phyloP scores from a whole-genome alignment of 2,113 vertebrate genomes.

The Ophthalmotilapia sp. region DNA sequence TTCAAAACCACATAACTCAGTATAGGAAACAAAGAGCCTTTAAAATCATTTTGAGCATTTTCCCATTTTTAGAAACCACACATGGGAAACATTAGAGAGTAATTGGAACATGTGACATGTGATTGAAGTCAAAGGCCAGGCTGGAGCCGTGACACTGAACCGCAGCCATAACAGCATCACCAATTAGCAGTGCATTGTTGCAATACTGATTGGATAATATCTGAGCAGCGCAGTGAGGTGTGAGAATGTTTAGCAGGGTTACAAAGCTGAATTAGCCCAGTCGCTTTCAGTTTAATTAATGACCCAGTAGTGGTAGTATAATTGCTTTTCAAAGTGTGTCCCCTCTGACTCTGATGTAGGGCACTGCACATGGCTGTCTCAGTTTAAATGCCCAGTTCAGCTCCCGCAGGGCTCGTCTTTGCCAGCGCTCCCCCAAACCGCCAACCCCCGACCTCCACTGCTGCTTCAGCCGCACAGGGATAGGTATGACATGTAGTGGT shows the following conservation, averaged over 20 bases:
- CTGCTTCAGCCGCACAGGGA: constrained; percentile 10
- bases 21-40: neutral
- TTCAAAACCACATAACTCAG: neutral
- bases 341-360: constrained; percentile 25
- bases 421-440: neutral
- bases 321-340: constrained; percentile 48
- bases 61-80: neutral
- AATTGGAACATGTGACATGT: constrained; percentile 11
- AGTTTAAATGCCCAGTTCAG: constrained; percentile 5
- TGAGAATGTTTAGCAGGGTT: constrained; percentile 30
- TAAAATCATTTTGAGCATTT: neutral
- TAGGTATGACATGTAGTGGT: constrained; percentile 2
- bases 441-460: neutral
- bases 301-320: constrained; percentile 34
- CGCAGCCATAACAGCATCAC: constrained; percentile 34
- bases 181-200: constrained; percentile 34
- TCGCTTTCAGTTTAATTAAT: constrained; percentile 55
- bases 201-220: constrained; percentile 43
- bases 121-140: constrained; percentile 40
- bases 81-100: neutral
- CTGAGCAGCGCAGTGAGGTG: constrained; percentile 23
- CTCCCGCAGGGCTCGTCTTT: constrained; percentile 11
- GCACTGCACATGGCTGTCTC: neutral
- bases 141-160: constrained; percentile 19
- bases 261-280: constrained; percentile 48